phyloP scores from a whole-genome alignment of 2,113 vertebrate genomes.

The Papio anubis region DNA sequence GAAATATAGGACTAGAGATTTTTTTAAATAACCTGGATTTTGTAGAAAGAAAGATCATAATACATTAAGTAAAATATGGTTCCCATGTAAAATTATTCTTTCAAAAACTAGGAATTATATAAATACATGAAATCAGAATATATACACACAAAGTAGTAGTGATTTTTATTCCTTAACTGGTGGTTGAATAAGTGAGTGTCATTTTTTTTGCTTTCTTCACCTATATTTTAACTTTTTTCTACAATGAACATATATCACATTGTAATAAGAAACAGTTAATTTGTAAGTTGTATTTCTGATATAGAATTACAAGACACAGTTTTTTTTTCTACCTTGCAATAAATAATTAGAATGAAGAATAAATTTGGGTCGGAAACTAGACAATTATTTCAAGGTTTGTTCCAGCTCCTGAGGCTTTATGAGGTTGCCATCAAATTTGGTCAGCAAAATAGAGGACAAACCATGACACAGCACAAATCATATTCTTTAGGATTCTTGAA shows the following conservation, averaged over 20 bases:
- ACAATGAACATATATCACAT: not conserved
- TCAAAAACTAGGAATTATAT: not conserved
- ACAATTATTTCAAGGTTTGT: conserved; percentile 20
- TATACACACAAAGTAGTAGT: not conserved
- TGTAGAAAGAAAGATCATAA: not conserved
- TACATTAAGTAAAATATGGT: not conserved
- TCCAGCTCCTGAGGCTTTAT: not conserved
- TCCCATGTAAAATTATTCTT: conserved; percentile 2
- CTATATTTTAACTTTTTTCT: not conserved
- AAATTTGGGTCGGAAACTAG: conserved; percentile 3
- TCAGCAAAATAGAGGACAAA: not conserved
- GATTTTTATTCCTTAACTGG: not conserved
- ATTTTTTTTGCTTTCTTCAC: not conserved
- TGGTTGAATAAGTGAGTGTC: not conserved
- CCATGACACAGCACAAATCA: not conserved
- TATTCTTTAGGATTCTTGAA: not conserved
- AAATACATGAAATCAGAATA: not conserved
- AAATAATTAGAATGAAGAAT: conserved; percentile 38
- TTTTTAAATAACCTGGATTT: not conserved
- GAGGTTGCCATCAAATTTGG: not conserved
- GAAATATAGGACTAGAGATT: not conserved
- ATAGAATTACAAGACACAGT: not conserved
- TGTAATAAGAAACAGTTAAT: not conserved
- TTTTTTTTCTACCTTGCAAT: not conserved
- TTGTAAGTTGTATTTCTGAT: not conserved